Conservation (phyloP, 2,888 invertebrate species). For the Ornithoptera priamus region DNA sequence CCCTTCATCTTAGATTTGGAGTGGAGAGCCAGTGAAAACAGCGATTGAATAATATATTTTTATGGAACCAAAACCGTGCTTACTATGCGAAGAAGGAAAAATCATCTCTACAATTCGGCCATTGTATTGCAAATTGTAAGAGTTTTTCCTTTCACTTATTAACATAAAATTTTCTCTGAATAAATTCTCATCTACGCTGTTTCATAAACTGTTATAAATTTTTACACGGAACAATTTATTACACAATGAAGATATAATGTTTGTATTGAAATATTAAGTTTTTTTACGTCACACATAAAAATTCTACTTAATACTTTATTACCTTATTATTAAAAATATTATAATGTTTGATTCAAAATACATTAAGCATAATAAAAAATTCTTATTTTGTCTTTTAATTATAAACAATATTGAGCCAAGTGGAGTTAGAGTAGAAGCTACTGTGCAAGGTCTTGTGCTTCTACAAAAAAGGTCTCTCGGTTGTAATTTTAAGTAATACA, state of each 20-base stretch:
- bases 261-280: background rate
- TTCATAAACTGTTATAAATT: constrained; percentile 2
- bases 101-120: constrained; percentile 72
- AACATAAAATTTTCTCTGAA: constrained; percentile 58
- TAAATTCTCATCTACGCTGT: background rate
- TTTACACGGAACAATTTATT: background rate
- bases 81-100: constrained; percentile 74
- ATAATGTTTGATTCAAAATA: too few relatives aligned
- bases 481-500: background rate
- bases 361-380: too few relatives aligned
- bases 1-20: constrained; percentile 63
- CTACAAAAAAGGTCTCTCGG: background rate
- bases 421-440: too few relatives aligned
- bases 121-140: constrained; percentile 78
- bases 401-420: too few relatives aligned
- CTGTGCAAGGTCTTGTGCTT: background rate
- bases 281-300: background rate
- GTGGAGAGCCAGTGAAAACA: constrained; percentile 66
- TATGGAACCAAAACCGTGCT: constrained; percentile 69
- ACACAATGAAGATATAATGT: background rate
- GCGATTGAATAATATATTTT: constrained; percentile 78
- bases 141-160: constrained; percentile 69
- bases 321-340: too few relatives aligned
- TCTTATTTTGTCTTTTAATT: too few relatives aligned
- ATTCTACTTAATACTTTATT: too few relatives aligned